Percentiles rank a stretch among this genome's conserved stretches.
Evolutionary conservation across 2,797 vertebrate genomes (phyloP).

Genomic region (Toxotes lorentzi): DNA sequence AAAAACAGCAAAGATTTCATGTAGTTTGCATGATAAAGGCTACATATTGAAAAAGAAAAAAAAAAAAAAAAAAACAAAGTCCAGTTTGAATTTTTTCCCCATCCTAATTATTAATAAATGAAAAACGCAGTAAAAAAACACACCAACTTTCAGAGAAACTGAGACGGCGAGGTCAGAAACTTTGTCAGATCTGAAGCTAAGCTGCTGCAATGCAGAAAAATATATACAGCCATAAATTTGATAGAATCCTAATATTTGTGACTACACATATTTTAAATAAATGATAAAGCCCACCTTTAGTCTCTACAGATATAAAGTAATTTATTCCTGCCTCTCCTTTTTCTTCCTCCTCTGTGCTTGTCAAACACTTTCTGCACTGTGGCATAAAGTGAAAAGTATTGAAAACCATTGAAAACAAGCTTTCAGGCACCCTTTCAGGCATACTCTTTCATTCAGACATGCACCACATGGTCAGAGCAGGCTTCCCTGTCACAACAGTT

Average conservation of each 20-base stretch:
- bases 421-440: slow-evolving; percentile 5
- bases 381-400: slow-evolving; percentile 38
- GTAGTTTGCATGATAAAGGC: no score
- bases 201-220: slow-evolving; percentile 13
- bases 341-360: slow-evolving; percentile 29
- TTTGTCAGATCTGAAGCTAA: slow-evolving; percentile 25
- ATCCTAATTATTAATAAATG: neutral
- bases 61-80: no score
- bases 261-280: slow-evolving; percentile 46
- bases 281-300: slow-evolving; percentile 48
- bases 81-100: neutral
- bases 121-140: neutral
- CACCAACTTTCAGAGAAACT: neutral
- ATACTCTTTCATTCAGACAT: slow-evolving; percentile 1
- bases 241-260: slow-evolving; percentile 39
- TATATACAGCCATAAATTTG: slow-evolving; percentile 23
- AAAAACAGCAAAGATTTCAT: no score
- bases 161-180: neutral
- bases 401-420: slow-evolving; percentile 18
- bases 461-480: slow-evolving; percentile 16
- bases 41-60: no score
- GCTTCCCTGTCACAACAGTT: slow-evolving; percentile 2
- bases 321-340: slow-evolving; percentile 39
- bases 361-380: slow-evolving; percentile 43
- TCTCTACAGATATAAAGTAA: slow-evolving; percentile 42